These are phyloP conservation scores for Cossypha niveicapilla DNA, from an alignment of 2,797 vertebrate species.

Conservation along the genomic window DNA sequence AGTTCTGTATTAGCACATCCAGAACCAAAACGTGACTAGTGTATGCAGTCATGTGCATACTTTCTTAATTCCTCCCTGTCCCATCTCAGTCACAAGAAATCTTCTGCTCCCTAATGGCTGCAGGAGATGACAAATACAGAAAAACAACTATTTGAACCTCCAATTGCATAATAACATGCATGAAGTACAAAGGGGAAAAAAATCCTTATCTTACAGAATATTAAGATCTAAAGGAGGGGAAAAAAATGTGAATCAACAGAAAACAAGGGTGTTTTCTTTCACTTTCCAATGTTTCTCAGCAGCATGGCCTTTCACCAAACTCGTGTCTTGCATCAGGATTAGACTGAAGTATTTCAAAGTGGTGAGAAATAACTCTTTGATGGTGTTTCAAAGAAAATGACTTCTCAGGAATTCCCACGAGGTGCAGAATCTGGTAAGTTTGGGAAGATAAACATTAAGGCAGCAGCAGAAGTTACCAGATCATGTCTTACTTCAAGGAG, in stretches of 20 bases:
- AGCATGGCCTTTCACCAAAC: neutral
- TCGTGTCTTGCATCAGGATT: neutral
- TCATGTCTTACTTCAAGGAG: neutral
- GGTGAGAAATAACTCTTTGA: neutral
- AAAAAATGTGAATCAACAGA: neutral
- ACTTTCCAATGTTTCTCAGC: neutral
- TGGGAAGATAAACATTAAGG: neutral
- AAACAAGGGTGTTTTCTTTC: neutral
- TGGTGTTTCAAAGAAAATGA: neutral
- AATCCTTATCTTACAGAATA: neutral
- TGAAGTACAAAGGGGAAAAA: neutral
- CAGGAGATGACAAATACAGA: neutral
- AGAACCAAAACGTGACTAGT: neutral
- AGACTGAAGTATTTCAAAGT: neutral
- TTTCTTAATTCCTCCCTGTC: neutral
- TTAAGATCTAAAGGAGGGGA: neutral
- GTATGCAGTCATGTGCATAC: fast-evolving
- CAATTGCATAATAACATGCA: neutral
- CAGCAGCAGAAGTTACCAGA: neutral
- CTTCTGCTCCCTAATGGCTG: neutral
- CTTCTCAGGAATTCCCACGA: neutral
- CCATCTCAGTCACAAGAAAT: neutral
- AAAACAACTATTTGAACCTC: neutral
- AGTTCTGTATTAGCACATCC: neutral
- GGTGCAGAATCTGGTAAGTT: neutral